phyloP scores from a whole-genome alignment of 2,113 vertebrate species.

The Tenebrosternarchus preto region DNA sequence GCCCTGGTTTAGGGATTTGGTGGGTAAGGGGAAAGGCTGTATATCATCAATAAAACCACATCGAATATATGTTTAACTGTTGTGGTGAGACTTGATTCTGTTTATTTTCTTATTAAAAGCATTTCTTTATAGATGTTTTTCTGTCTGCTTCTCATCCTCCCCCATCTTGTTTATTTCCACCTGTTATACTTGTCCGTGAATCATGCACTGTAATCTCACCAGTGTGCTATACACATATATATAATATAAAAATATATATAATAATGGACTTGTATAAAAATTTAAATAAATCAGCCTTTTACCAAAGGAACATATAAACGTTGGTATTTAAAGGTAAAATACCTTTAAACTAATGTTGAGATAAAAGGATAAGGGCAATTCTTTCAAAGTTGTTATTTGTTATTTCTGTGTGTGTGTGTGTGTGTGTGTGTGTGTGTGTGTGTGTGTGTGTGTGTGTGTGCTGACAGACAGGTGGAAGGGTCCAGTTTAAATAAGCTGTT shows the following conservation, averaged over 20 bases:
- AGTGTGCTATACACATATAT: background rate
- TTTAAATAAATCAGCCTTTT: too few species aligned
- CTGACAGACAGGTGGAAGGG: too few species aligned
- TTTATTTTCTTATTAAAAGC: background rate
- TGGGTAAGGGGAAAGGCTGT: background rate
- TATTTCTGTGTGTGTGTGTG: slow-evolving; percentile 1
- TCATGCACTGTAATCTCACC: background rate
- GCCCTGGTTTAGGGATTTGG: slow-evolving; percentile 19
- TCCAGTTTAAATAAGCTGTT: background rate
- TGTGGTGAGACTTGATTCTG: background rate
- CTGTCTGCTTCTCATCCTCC: background rate
- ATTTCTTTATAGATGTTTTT: background rate
- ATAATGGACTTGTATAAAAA: too few species aligned
- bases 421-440: background rate
- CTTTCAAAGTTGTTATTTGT: background rate
- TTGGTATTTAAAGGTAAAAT: background rate
- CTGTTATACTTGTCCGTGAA: background rate
- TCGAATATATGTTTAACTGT: background rate
- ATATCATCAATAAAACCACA: slow-evolving; percentile 8
- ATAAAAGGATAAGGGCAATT: too few species aligned
- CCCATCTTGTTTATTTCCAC: background rate
- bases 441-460: background rate
- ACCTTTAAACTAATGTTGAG: background rate
- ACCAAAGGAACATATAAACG: background rate
- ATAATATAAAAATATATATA: background rate